A percentile compares a stretch with the other conserved stretches of the same genome.
phyloP scores from a whole-genome alignment of 2,113 vertebrate genomes.

The Baryphthengus martii region DNA sequence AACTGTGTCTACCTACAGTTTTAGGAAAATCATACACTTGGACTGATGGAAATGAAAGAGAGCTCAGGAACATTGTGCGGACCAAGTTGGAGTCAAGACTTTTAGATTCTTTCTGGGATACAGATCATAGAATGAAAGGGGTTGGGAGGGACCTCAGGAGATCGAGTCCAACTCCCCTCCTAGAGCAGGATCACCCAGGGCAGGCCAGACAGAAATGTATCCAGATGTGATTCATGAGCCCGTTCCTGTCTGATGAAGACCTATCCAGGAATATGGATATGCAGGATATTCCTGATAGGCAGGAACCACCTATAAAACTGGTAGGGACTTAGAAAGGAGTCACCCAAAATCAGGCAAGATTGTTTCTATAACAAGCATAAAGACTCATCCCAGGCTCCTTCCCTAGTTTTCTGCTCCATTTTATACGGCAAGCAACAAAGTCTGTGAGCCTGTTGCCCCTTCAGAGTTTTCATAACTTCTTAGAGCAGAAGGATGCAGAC shows the following conservation, averaged over 20 bases:
- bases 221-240: background rate
- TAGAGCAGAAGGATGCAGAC: background rate
- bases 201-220: too few relatives aligned
- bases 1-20: background rate
- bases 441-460: background rate
- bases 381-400: background rate
- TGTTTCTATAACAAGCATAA: background rate
- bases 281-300: background rate
- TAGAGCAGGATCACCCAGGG: too few relatives aligned
- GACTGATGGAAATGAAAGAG: background rate
- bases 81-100: background rate
- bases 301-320: background rate
- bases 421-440: background rate
- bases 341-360: background rate
- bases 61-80: background rate
- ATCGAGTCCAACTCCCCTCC: too few relatives aligned
- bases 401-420: background rate
- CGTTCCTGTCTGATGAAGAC: background rate
- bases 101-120: background rate
- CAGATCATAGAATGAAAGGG: too few relatives aligned
- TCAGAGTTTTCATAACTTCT: background rate
- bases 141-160: too few relatives aligned
- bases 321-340: background rate
- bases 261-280: background rate
- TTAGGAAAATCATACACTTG: background rate